Evolutionary conservation across 2,113 vertebrate species (phyloP).

Genomic region (Saguinus imperator): DNA sequence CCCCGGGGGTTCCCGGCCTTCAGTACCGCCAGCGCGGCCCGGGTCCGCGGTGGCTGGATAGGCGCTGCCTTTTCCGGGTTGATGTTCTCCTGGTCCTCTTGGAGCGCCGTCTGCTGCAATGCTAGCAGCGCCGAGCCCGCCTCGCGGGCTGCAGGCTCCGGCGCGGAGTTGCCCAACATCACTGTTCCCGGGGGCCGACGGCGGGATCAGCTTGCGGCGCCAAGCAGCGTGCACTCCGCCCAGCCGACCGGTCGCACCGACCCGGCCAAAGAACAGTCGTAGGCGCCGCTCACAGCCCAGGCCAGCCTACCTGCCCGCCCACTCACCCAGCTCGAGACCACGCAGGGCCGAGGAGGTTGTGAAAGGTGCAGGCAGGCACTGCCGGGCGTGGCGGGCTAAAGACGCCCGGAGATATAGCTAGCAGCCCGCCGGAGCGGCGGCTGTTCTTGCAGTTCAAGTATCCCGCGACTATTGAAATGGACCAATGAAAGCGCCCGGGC

Average conservation of each 20-base stretch:
- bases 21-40: constrained; percentile 88
- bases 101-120: constrained; percentile 79
- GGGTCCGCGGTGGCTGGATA: constrained; percentile 56
- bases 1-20: constrained; percentile 79
- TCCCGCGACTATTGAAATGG: constrained; percentile 98
- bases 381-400: neutral
- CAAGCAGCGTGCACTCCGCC: constrained; percentile 55
- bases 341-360: neutral
- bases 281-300: neutral
- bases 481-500: constrained; percentile 86
- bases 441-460: constrained; percentile 92
- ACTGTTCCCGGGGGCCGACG: constrained; percentile 65
- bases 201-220: constrained; percentile 48
- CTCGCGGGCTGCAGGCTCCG: constrained; percentile 48
- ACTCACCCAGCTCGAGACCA: neutral
- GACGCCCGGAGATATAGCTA: neutral
- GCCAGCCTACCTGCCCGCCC: neutral
- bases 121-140: constrained; percentile 48
- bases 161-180: constrained; percentile 63
- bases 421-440: constrained; percentile 65
- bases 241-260: neutral
- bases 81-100: constrained; percentile 92
- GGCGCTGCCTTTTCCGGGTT: constrained; percentile 79
- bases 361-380: neutral
- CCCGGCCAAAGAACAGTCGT: neutral